Evolutionary conservation across 2,888 invertebrate genomes (phyloP).

Genomic region (Eupithecia centaureata): DNA sequence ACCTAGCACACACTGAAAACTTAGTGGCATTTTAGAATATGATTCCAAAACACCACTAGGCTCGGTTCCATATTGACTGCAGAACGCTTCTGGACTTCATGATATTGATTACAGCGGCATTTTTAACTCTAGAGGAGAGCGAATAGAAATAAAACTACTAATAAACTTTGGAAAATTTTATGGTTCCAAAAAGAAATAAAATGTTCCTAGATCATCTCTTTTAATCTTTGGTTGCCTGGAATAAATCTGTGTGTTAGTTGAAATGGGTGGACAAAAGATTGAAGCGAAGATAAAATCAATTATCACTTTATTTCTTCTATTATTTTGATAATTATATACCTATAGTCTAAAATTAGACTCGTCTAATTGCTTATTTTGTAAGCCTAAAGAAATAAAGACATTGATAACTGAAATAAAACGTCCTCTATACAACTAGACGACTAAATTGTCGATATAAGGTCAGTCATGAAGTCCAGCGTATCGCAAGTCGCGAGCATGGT

Average conservation of each 20-base stretch:
- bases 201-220: too few species aligned
- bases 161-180: background rate
- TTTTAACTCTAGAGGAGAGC: too few species aligned
- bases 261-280: too few species aligned
- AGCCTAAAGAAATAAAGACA: too few species aligned
- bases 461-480: conserved; percentile 6
- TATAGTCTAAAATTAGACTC: too few species aligned
- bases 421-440: background rate
- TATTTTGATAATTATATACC: too few species aligned
- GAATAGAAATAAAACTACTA: background rate
- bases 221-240: too few species aligned
- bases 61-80: conserved; percentile 18
- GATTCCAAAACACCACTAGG: conserved; percentile 15
- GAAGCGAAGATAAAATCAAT: too few species aligned
- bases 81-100: conserved; percentile 7
- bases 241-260: too few species aligned
- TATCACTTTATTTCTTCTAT: too few species aligned
- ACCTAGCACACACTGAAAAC: conserved; percentile 51
- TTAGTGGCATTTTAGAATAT: conserved; percentile 16
- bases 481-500: background rate
- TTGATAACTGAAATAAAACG: background rate
- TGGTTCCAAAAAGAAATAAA: background rate
- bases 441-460: background rate
- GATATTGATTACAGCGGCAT: background rate
- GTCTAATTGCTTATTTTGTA: too few species aligned